phyloP scores from a whole-genome alignment of 2,797 vertebrate species.

The Poecilia gillii region DNA sequence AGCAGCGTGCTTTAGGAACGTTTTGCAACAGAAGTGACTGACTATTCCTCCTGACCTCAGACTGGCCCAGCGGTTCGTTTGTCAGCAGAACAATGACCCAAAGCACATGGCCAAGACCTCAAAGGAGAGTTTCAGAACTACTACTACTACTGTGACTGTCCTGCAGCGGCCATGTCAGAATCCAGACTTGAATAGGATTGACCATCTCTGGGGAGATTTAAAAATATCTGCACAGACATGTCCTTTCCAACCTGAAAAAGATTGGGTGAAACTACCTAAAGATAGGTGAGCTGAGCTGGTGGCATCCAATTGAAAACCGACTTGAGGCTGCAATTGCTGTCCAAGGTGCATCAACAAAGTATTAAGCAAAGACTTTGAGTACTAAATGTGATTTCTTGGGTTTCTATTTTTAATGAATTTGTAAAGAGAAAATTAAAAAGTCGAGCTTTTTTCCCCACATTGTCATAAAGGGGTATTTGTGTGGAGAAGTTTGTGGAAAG shows the following conservation, averaged over 20 bases:
- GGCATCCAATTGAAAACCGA: background rate
- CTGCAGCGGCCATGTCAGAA: background rate
- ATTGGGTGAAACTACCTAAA: background rate
- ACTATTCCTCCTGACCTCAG: background rate
- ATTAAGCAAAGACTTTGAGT: background rate
- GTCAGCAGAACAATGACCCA: background rate
- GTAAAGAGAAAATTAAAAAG: background rate
- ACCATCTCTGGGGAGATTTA: background rate
- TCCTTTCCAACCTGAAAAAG: background rate
- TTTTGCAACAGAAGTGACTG: background rate
- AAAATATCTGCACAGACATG: background rate
- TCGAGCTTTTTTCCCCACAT: background rate
- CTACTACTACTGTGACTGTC: background rate
- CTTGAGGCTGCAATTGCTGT: background rate
- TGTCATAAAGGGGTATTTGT: background rate
- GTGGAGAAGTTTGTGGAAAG: background rate
- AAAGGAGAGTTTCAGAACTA: too few relatives aligned
- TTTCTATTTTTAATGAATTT: background rate
- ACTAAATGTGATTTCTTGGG: background rate
- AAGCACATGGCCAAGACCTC: background rate
- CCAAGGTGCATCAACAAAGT: background rate
- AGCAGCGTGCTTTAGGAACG: background rate
- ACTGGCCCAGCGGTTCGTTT: background rate
- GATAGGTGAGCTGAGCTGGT: background rate
- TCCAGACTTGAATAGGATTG: background rate